Percentiles rank a stretch among this genome's conserved stretches.
Conservation (phyloP, 2,888 invertebrate genomes). For the Atethmia centrago region DNA sequence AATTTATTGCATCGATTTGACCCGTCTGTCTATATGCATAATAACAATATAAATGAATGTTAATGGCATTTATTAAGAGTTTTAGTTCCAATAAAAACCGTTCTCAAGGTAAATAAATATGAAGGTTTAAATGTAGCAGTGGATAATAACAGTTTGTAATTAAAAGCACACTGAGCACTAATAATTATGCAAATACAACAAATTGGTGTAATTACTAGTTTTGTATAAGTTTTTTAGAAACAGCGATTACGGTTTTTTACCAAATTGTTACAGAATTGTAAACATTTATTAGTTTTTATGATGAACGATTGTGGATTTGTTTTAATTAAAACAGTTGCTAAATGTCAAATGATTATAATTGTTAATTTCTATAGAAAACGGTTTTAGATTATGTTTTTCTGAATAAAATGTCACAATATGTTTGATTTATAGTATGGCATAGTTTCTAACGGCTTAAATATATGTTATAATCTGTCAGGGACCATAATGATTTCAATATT, state of each 20-base stretch:
- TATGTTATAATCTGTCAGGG: slow-evolving; percentile 37
- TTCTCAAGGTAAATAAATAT: slow-evolving; percentile 59
- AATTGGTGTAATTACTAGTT: slow-evolving; percentile 63
- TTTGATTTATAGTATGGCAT: slow-evolving; percentile 51
- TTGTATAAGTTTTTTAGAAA: slow-evolving; percentile 41
- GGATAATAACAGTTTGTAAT: slow-evolving; percentile 53
- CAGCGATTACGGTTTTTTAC: slow-evolving; percentile 37
- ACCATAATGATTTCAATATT: slow-evolving; percentile 42
- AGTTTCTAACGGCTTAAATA: slow-evolving; percentile 28
- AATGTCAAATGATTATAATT: slow-evolving; percentile 48
- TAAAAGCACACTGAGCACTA: slow-evolving; percentile 54
- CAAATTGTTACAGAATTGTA: slow-evolving; percentile 47
- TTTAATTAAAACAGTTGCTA: slow-evolving; percentile 45
- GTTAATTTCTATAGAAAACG: slow-evolving; percentile 38
- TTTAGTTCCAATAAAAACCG: slow-evolving; percentile 46
- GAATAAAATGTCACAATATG: slow-evolving; percentile 51
- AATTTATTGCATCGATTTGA: slow-evolving; percentile 54
- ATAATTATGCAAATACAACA: slow-evolving; percentile 66
- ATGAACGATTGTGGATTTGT: slow-evolving; percentile 42
- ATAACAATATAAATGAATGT: slow-evolving; percentile 63
- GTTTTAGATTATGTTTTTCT: slow-evolving; percentile 17
- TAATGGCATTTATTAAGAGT: slow-evolving; percentile 50
- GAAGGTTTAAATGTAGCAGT: slow-evolving; percentile 59
- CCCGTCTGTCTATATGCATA: slow-evolving; percentile 49
- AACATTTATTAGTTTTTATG: slow-evolving; percentile 47